Base-by-base conservation (phyloP, 2,888 invertebrate genomes). In the Megalurothrips usitatus region DNA sequence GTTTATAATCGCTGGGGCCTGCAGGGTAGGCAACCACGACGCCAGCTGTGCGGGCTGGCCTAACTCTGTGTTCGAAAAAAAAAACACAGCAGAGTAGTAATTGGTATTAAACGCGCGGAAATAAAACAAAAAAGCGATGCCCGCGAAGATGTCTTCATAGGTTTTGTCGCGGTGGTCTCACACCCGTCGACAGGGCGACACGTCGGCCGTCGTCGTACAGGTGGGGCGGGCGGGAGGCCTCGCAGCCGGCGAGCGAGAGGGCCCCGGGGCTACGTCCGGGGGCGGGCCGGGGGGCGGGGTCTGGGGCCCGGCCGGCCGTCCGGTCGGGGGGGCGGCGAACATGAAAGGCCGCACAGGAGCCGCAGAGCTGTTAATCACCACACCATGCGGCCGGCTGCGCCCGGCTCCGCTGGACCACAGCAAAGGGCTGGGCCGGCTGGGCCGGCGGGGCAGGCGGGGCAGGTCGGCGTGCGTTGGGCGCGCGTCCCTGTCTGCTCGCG, bases 331-430 rank as follows among this genome's bases (percentile, higher is more conserved):
- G 23, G 68, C 68, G 68, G 68, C 68, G 68, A 75, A 75, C 68
- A 75, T 75, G 68, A 75, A 75, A 75, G 68, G 68, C 68, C 68
- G 68, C 68, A 75, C 68, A 75, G 68, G 26, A 75, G 68, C 68
- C 68, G 68, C 68, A 75, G 68, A 75, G 68, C 68, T 75, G 68
- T 75, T 75, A 75, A 75, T 75, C 68, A 75, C 68, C 23, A 75
- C 68, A 68, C 68, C 23, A 23, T 68, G 68, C 68, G 52, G 52
- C 52, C 52, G 52, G 10, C 68, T 19, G 6, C 23, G n/a, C 23
- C 19, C 11, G n/a, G n/a, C 9, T 2, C 68, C 68, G 23, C 4
- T n/a, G 52, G 52, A 52, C 52, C 52, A 4, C 34, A 43, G 34
- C 34, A 43, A 43, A 43, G 34, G 34, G 3, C 34, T 43, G 34